phyloP scores from a whole-genome alignment of 1,140 invertebrate genomes.

The Megalonaias nervosa region DNA sequence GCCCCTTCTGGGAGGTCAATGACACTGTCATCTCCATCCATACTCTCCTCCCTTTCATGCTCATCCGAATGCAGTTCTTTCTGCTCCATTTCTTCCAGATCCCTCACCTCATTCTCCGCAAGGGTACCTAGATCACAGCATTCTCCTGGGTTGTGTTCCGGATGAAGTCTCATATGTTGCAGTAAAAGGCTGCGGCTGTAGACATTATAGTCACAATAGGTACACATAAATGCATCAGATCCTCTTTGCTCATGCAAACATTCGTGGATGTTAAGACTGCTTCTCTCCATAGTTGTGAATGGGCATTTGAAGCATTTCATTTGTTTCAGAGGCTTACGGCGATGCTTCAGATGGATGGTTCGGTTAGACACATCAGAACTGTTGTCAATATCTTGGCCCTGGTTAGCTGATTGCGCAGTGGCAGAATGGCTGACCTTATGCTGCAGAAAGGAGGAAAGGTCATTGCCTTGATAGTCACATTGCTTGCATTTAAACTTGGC shows the following conservation, averaged over 20 bases:
- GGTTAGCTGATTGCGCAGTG: background rate
- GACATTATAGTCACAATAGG: constrained; percentile 57
- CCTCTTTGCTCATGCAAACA: constrained; percentile 52
- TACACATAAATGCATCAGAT: constrained; percentile 46
- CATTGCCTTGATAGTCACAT: constrained; percentile 57
- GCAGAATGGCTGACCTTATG: constrained; percentile 56
- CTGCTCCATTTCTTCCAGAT: constrained; percentile 37
- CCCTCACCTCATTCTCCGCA: constrained; percentile 27
- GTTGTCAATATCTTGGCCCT: background rate
- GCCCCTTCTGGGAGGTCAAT: constrained; percentile 24
- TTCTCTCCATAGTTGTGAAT: constrained; percentile 57
- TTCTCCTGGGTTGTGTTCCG: constrained; percentile 58
- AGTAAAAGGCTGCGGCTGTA: constrained; percentile 52
- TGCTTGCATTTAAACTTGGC: constrained; percentile 62
- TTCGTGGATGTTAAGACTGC: constrained; percentile 54
- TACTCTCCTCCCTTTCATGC: constrained; percentile 24
- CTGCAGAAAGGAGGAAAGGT: constrained; percentile 60
- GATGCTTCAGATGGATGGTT: constrained; percentile 56
- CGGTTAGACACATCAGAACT: constrained; percentile 41
- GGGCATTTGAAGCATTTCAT: constrained; percentile 58
- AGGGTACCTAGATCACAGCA: constrained; percentile 44
- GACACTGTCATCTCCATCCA: constrained; percentile 25
- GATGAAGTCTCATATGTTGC: constrained; percentile 58
- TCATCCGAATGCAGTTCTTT: constrained; percentile 35
- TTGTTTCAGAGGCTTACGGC: constrained; percentile 59